A percentile compares a stretch with the other conserved stretches of the same genome.
Evolutionary conservation across 2,113 vertebrate species (phyloP).

Genomic region (Sphyrna mokarran): DNA sequence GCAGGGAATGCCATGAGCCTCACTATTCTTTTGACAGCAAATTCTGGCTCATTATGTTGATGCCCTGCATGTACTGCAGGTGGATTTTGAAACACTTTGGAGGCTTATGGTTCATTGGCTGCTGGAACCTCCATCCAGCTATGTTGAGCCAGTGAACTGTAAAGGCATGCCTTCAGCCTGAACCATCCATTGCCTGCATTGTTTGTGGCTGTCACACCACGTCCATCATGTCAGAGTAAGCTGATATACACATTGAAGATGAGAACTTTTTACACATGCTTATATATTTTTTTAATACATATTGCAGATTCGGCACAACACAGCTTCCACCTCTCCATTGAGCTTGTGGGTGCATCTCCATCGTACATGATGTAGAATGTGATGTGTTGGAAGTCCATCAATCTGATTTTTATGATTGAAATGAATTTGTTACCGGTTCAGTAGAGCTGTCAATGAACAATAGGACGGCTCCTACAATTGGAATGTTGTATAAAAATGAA

Average conservation of each 20-base stretch:
- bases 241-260: neutral
- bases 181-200: neutral
- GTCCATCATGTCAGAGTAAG: neutral
- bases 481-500: neutral
- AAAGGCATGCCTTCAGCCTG: neutral
- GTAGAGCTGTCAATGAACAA: neutral
- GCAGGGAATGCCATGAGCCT: no score
- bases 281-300: neutral
- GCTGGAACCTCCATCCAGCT: neutral
- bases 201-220: neutral
- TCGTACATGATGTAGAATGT: neutral
- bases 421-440: neutral
- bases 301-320: neutral
- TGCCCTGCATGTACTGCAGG: neutral
- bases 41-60: neutral
- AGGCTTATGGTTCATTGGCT: neutral
- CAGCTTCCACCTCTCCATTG: neutral
- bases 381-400: neutral
- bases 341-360: neutral
- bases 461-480: neutral
- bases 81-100: neutral
- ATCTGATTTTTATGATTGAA: neutral
- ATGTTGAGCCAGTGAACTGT: neutral
- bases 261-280: neutral
- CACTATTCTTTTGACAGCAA: neutral